Evolutionary conservation across 2,888 invertebrate genomes (phyloP), one percentile per base, ranked within the genome.

Genomic region (Ectemnius continuus): DNA sequence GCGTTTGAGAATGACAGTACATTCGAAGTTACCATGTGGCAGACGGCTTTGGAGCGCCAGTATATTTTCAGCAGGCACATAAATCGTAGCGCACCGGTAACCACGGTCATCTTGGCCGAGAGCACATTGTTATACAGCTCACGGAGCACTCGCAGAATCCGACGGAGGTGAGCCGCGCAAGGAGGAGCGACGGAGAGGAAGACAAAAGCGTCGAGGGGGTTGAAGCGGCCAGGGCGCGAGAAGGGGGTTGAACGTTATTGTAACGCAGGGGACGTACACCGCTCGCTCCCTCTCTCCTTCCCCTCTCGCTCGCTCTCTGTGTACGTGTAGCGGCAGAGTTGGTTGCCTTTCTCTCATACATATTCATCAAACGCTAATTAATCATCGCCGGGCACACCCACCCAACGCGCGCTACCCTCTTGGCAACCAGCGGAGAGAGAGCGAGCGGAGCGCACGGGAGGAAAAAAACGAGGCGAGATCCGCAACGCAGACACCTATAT

Each of bases 281-380:
- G 46, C 71, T 70, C 73, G 23, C 23, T 70, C 66, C 36, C 36
- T 36, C 36, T 36, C 6, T 1, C 36, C 36, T 36, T 36, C 8
- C 36, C 36, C 36, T 36, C 36, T 36, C 36, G 36, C 11, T 36
- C 4, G 36, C 36, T 65, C 65, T 65, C 61, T 69, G 64, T 74
- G 68, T 72, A 73, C 67, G 73, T 67, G 72, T 75, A 36, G 36
- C 36, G 70, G 62, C 79, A 48, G 81, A 82, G 81, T 82, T 74
- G 82, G 77, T 78, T 78, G 82, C 80, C 83, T 83, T 82, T 80
- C 84, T 80, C 88, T 90, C 90, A 90, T 90, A 88, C 90, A 90
- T 90, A 90, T 90, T 90, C 89, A 90, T 90, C 90, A 89, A 89
- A 89, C 88, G 88, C 89, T 90, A 90, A 90, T 90, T 90, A 90